Conservation (phyloP, 2,888 invertebrate species). For the Platycnemis pennipes region DNA sequence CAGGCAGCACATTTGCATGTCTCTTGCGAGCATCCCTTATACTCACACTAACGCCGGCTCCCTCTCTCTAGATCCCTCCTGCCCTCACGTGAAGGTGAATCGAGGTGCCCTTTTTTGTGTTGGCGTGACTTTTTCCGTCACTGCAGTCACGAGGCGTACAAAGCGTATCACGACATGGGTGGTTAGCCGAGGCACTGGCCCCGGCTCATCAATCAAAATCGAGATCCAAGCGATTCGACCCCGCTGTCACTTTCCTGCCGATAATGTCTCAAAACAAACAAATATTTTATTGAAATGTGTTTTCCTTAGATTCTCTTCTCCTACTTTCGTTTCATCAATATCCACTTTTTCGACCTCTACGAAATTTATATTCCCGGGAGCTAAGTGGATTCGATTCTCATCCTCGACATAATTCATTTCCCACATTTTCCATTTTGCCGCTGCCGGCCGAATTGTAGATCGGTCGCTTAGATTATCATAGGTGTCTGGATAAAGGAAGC, state of each 20-base stretch:
- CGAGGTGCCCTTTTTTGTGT: constrained; percentile 7
- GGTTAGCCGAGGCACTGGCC: constrained; percentile 23
- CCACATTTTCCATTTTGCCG: not conserved
- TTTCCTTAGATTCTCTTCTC: constrained; percentile 38
- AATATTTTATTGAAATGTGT: constrained; percentile 67
- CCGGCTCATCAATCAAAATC: constrained; percentile 46
- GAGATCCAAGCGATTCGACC: not conserved
- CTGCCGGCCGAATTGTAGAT: not conserved
- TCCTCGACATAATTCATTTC: not conserved
- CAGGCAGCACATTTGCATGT: not conserved
- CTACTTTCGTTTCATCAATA: constrained; percentile 50
- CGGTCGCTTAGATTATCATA: not conserved
- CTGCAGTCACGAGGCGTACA: constrained; percentile 1
- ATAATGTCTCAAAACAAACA: constrained; percentile 65
- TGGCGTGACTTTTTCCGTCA: constrained; percentile 44
- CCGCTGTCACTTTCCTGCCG: constrained; percentile 38
- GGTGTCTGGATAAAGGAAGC: not conserved
- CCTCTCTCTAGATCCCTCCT: not conserved
- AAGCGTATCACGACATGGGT: constrained; percentile 47
- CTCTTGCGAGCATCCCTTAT: not conserved
- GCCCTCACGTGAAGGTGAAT: not conserved
- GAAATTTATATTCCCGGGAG: not conserved
- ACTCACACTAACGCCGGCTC: not conserved
- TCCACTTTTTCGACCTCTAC: not conserved
- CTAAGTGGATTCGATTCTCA: constrained; percentile 23